phyloP scores from a whole-genome alignment of 1,140 invertebrate species.

The Marisa cornuarietis region DNA sequence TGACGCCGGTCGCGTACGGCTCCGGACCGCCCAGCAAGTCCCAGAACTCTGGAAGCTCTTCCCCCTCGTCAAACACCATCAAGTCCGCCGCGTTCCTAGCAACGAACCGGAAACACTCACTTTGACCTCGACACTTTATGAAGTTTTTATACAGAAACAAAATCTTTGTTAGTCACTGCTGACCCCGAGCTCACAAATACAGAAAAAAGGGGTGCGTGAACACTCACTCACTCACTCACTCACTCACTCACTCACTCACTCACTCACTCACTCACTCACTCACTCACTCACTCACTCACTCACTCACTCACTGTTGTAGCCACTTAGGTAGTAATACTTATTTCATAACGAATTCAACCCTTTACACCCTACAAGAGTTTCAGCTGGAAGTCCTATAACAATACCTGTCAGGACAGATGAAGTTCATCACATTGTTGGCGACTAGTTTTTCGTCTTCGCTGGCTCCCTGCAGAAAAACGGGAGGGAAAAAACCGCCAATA shows the following conservation, averaged over 20 bases:
- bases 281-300: too few species aligned
- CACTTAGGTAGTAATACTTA: neutral
- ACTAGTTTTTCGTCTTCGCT: constrained; percentile 29
- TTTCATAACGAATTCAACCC: neutral
- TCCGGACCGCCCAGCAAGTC: constrained; percentile 43
- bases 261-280: neutral
- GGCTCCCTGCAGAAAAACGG: constrained; percentile 25
- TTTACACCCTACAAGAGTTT: neutral
- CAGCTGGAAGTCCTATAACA: neutral
- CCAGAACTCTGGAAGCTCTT: constrained; percentile 47
- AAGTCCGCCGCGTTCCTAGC: constrained; percentile 19
- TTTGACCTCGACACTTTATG: too few species aligned
- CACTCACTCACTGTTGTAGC: too few species aligned
- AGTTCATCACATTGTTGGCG: constrained; percentile 22
- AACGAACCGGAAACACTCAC: neutral
- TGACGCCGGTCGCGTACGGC: constrained; percentile 39
- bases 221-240: constrained; percentile 6
- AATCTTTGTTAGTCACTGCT: too few species aligned
- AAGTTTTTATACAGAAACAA: too few species aligned
- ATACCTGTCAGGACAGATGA: constrained; percentile 38
- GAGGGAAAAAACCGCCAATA: too few species aligned
- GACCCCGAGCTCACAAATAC: neutral
- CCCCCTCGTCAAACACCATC: constrained; percentile 37
- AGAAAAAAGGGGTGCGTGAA: neutral
- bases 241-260: neutral